These are phyloP conservation scores for Ashinkailepas kermadecensis DNA, from an alignment of 2,888 invertebrate genomes.

Conservation along the genomic window DNA sequence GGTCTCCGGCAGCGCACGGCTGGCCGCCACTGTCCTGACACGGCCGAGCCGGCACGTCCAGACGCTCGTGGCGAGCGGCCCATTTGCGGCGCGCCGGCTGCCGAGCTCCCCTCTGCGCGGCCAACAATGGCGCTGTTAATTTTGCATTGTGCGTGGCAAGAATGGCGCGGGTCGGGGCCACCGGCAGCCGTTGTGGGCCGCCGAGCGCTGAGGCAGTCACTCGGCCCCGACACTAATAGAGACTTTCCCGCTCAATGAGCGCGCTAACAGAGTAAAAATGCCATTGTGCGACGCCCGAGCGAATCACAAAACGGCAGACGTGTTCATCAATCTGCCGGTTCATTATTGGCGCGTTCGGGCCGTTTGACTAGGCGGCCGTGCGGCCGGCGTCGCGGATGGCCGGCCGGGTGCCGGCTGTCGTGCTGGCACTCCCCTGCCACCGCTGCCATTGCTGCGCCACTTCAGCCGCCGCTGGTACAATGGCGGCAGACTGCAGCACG, in stretches of 20 bases:
- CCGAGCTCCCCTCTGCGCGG: not conserved
- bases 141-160: slow-evolving; percentile 3
- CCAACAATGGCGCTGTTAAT: slow-evolving; percentile 16
- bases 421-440: too few species aligned
- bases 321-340: slow-evolving; percentile 13
- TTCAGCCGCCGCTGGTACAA: too few species aligned
- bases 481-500: too few species aligned
- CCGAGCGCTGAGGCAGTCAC: not conserved
- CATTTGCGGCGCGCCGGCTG: not conserved
- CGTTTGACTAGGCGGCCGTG: not conserved
- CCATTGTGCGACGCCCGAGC: not conserved
- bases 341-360: slow-evolving; percentile 3
- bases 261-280: slow-evolving; percentile 13
- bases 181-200: not conserved
- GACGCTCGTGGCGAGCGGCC: not conserved
- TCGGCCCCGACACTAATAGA: not conserved
- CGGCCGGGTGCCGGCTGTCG: not conserved
- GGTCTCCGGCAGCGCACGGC: too few species aligned
- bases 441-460: too few species aligned
- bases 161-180: not conserved
- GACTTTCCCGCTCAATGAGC: slow-evolving; percentile 12
- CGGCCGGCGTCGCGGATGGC: not conserved
- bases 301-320: slow-evolving; percentile 12
- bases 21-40: not conserved
- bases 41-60: not conserved